Percentiles rank a stretch among this genome's conserved stretches.
phyloP scores from a whole-genome alignment of 2,113 vertebrate genomes.

The Alethe diademata region DNA sequence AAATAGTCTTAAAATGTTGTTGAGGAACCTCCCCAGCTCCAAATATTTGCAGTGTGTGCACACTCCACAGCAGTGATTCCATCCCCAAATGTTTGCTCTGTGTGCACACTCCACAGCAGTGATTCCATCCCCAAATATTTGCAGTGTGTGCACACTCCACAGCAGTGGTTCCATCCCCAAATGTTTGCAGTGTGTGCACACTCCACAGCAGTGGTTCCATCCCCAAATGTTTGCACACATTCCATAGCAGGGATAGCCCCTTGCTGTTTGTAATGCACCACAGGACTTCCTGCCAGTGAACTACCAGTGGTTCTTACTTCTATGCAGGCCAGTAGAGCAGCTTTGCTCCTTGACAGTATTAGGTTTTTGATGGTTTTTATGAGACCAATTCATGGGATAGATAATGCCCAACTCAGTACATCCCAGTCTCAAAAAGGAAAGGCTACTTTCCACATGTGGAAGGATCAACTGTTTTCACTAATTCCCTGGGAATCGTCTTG shows the following conservation, averaged over 20 bases:
- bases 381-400: not conserved
- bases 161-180: not conserved
- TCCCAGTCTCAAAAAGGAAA: not conserved
- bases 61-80: not conserved
- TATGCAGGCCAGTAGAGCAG: not conserved
- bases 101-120: no score
- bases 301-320: not conserved
- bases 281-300: not conserved
- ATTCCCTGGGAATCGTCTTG: not conserved
- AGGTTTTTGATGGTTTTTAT: not conserved
- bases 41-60: not conserved
- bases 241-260: not conserved
- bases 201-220: not conserved
- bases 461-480: not conserved
- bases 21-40: not conserved
- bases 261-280: not conserved
- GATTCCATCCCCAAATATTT: not conserved
- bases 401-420: not conserved
- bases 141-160: not conserved
- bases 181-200: fast-evolving
- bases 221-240: not conserved
- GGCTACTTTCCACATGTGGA: not conserved
- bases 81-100: no score
- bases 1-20: not conserved
- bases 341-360: not conserved